phyloP scores from a whole-genome alignment of 1,140 invertebrate genomes.

The Odontomachus brunneus region DNA sequence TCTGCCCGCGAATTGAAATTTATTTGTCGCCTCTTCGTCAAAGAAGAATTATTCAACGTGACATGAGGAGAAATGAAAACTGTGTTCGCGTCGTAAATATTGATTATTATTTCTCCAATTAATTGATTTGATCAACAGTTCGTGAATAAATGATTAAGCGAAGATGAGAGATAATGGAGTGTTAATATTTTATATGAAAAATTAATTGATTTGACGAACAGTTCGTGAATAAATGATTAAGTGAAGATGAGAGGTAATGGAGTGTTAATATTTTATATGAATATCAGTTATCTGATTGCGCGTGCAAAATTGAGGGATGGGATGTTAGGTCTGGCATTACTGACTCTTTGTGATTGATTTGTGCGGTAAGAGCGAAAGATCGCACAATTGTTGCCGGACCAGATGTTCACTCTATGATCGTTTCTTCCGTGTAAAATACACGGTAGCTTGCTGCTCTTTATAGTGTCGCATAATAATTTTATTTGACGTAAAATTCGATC shows the following conservation, averaged over 20 bases:
- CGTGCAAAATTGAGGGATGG: not conserved
- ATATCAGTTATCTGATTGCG: not conserved
- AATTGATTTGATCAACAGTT: too few relatives aligned
- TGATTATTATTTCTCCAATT: too few relatives aligned
- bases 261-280: constrained; percentile 3
- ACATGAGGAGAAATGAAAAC: too few relatives aligned
- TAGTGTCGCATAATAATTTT: constrained; percentile 18
- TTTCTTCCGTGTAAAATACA: constrained; percentile 19
- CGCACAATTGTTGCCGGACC: not conserved
- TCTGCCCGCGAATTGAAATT: too few relatives aligned
- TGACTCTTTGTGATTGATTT: not conserved
- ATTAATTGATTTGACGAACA: too few relatives aligned
- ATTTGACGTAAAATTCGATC: not conserved
- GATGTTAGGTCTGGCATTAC: not conserved
- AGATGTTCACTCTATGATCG: constrained; percentile 26
- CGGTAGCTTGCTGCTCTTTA: constrained; percentile 10
- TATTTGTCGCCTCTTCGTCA: too few relatives aligned
- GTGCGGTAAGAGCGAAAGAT: not conserved
- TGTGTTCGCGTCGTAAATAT: too few relatives aligned
- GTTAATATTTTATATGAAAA: constrained; percentile 5
- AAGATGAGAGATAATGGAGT: not conserved
- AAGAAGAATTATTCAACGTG: too few relatives aligned
- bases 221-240: too few relatives aligned
- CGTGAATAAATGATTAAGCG: too few relatives aligned
- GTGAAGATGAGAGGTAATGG: not conserved